These are phyloP conservation scores for Acanthacorydalis orientalis DNA, from an alignment of 2,888 invertebrate species.

Conservation along the genomic window DNA sequence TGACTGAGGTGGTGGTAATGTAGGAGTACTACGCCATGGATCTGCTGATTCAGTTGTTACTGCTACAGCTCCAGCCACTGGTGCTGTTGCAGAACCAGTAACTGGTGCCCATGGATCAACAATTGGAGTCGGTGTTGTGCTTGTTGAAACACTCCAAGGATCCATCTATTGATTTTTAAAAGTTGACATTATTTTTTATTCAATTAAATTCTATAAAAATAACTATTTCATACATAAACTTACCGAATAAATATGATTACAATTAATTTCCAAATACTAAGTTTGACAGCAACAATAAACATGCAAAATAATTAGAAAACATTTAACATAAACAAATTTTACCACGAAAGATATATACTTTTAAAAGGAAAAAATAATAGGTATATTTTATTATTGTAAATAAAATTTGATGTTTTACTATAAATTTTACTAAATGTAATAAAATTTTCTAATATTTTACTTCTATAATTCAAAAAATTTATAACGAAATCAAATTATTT, in stretches of 20 bases:
- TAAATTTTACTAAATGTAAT: no score
- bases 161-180: constrained; percentile 32
- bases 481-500: no score
- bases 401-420: no score
- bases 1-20: constrained; percentile 13
- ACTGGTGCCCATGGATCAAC: constrained; percentile 45
- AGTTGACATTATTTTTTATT: not conserved
- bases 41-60: not conserved
- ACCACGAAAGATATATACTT: not conserved
- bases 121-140: constrained; percentile 20
- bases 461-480: no score
- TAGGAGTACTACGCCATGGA: constrained; percentile 8
- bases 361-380: not conserved
- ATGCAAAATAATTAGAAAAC: constrained; percentile 8
- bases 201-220: not conserved
- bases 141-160: constrained; percentile 43
- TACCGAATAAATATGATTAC: constrained; percentile 29
- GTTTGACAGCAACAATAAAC: constrained; percentile 13
- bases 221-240: constrained; percentile 13
- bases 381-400: no score
- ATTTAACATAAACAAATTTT: constrained; percentile 8
- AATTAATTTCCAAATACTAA: constrained; percentile 25
- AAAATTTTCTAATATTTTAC: no score
- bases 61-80: not conserved
- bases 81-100: constrained; percentile 10